Percentiles rank a stretch among this genome's conserved stretches.
Evolutionary conservation across 2,113 vertebrate species (phyloP).

Genomic region (Campylorhamphus procurvoides): DNA sequence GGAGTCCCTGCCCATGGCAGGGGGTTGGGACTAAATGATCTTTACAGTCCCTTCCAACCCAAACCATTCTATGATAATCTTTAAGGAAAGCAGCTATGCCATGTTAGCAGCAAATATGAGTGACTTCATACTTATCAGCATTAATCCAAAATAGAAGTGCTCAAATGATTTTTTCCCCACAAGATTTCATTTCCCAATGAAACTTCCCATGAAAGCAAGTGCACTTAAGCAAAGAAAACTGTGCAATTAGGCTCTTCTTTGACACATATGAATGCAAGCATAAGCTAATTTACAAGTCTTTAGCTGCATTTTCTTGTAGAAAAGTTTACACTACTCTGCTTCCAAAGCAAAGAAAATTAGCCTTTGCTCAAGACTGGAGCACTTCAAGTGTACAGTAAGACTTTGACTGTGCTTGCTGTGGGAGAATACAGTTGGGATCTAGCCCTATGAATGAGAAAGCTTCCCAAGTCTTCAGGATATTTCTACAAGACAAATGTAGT

Average conservation of each 20-base stretch:
- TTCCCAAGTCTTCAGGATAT: neutral
- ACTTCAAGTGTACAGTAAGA: neutral
- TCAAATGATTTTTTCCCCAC: neutral
- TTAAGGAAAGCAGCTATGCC: neutral
- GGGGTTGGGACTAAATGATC: neutral
- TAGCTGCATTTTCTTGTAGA: neutral
- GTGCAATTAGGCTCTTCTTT: neutral
- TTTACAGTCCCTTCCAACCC: neutral
- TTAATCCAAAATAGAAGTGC: neutral
- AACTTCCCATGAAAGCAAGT: neutral
- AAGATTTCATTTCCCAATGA: neutral
- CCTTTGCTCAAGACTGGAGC: neutral
- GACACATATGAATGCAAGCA: neutral
- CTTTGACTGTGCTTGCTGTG: too few relatives aligned
- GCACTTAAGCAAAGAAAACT: neutral
- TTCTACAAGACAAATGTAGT: neutral
- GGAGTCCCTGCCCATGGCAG: neutral
- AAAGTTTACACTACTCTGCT: neutral
- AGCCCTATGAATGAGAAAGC: neutral
- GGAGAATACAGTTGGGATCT: neutral
- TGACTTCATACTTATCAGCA: neutral
- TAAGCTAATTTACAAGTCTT: neutral
- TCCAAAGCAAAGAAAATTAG: neutral
- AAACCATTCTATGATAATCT: neutral
- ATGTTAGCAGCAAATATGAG: neutral